Conservation (phyloP, 35 echinoderm and acorn worm genomes). For the Acanthaster planci region DNA sequence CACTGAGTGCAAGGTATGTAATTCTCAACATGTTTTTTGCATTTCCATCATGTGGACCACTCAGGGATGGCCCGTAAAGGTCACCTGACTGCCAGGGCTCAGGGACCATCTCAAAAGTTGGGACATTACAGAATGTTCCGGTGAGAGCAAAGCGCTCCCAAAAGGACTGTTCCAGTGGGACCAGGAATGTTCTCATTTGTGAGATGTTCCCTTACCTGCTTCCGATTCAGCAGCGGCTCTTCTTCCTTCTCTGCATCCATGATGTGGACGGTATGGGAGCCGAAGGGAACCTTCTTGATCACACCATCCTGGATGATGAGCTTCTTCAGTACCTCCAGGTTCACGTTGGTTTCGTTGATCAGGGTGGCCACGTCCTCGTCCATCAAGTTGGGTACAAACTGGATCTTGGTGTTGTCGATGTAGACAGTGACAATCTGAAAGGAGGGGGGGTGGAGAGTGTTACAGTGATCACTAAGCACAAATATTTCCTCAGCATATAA, state of each 20-base stretch:
- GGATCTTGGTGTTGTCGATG: slow-evolving; percentile 9
- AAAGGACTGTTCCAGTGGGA: background rate
- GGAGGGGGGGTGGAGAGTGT: too few relatives aligned
- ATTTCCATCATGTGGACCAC: too few relatives aligned
- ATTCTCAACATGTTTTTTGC: too few relatives aligned
- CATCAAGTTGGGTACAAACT: background rate
- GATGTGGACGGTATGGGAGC: background rate
- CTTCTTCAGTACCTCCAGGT: background rate
- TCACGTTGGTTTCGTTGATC: background rate
- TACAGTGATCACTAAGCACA: background rate
- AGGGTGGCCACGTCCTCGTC: background rate
- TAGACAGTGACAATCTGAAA: background rate
- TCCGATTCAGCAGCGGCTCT: background rate
- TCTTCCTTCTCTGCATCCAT: background rate
- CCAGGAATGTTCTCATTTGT: background rate
- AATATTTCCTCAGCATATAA: too few relatives aligned
- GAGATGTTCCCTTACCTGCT: background rate
- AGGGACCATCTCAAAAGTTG: too few relatives aligned
- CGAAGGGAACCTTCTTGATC: background rate
- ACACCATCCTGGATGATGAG: background rate
- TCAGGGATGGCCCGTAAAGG: too few relatives aligned
- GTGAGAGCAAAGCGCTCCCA: background rate
- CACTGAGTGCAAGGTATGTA: too few relatives aligned
- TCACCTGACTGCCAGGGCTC: too few relatives aligned
- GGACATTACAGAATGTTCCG: too few relatives aligned